A percentile compares a stretch with the other conserved stretches of the same genome.
These are phyloP conservation scores for Azemiops feae DNA, from an alignment of 2,113 vertebrate genomes.

Conservation along the genomic window DNA sequence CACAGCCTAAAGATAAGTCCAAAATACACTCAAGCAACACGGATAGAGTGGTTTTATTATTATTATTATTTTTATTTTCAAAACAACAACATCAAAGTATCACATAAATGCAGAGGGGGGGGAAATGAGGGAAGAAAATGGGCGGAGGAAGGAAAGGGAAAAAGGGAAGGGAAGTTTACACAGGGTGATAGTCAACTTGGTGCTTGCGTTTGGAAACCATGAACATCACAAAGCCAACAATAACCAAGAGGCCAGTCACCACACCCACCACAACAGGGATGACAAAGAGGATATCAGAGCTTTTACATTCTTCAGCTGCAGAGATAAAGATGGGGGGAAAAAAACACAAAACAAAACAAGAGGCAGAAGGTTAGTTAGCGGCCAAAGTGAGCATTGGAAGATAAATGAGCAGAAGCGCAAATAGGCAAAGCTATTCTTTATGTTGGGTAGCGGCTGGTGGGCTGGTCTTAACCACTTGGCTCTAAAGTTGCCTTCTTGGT, in stretches of 20 bases:
- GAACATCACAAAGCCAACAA: conserved; percentile 95
- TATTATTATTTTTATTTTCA: conserved; percentile 19
- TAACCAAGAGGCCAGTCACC: conserved; percentile 91
- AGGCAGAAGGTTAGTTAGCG: conserved; percentile 65
- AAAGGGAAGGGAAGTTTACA: conserved; percentile 62
- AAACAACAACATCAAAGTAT: conserved; percentile 4
- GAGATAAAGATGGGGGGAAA: conserved; percentile 51
- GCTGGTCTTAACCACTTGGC: neutral
- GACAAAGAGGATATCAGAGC: conserved; percentile 97
- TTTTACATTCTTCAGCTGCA: conserved; percentile 96
- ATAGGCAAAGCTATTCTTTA: neutral
- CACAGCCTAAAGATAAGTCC: neutral
- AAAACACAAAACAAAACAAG: conserved; percentile 61
- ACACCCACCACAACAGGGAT: conserved; percentile 92
- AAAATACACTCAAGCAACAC: neutral
- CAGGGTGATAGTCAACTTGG: conserved; percentile 92
- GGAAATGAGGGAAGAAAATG: neutral
- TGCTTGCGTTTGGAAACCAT: conserved; percentile 94
- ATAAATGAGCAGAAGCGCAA: conserved; percentile 43
- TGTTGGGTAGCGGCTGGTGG: neutral
- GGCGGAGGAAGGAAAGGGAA: neutral
- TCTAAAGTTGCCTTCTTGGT: neutral
- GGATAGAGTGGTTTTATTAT: neutral
- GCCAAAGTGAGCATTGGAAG: conserved; percentile 45
- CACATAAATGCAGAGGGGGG: neutral